Conservation (phyloP, 92 coral and sea anemone species). For the Bergia puertoricense region DNA sequence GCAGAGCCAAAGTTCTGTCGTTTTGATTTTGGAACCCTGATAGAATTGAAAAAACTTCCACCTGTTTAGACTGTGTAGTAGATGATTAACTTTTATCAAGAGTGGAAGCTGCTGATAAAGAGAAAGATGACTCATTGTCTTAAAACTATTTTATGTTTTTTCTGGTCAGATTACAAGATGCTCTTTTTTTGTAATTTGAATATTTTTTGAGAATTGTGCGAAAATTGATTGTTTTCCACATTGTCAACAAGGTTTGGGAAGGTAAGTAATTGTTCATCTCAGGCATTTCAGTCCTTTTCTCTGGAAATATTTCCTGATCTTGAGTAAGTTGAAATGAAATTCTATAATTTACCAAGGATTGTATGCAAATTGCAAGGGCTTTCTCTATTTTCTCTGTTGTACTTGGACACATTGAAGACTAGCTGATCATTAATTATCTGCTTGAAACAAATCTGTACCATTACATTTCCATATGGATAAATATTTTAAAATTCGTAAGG, state of each 20-base stretch:
- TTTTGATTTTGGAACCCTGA: background rate
- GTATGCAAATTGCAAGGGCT: background rate
- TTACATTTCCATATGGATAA: background rate
- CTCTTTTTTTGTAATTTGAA: background rate
- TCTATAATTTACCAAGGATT: background rate
- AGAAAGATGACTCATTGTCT: background rate
- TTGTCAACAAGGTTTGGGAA: constrained; percentile 17
- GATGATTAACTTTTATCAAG: background rate
- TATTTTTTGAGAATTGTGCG: background rate
- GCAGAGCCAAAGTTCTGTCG: background rate
- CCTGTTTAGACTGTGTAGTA: background rate
- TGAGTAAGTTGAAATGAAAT: background rate
- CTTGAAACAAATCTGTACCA: background rate
- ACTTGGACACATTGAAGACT: background rate
- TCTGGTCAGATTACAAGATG: background rate
- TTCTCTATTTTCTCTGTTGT: background rate
- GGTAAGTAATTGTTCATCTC: background rate
- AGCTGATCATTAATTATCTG: background rate
- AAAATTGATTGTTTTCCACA: constrained; percentile 5
- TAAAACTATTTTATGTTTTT: background rate
- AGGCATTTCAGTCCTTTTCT: background rate
- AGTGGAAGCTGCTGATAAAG: background rate
- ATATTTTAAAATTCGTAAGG: background rate
- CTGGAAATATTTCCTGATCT: background rate
- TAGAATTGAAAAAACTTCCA: background rate